phyloP scores from a whole-genome alignment of 2,888 invertebrate species.

The Platycheirus rosarum region DNA sequence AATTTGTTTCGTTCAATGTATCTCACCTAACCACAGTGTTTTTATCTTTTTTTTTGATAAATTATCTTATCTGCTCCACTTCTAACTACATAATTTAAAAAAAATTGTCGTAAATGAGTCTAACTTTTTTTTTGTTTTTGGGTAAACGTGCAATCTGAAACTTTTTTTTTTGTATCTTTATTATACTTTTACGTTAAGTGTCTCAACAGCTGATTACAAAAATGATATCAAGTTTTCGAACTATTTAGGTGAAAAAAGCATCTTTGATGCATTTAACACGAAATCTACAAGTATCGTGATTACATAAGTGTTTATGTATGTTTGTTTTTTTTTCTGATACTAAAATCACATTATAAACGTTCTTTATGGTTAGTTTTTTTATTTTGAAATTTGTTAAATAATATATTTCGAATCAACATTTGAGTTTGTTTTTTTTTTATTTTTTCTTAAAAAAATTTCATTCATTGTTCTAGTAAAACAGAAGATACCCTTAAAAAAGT shows the following conservation, averaged over 20 bases:
- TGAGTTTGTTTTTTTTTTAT: too few relatives aligned
- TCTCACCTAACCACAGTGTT: conserved; percentile 12
- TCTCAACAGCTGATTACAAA: conserved; percentile 73
- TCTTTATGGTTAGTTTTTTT: conserved; percentile 30
- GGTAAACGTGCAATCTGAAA: conserved; percentile 54
- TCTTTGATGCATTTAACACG: background rate
- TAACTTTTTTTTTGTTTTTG: background rate
- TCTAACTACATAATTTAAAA: background rate
- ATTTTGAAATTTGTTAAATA: conserved; percentile 17
- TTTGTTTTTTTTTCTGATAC: conserved; percentile 29
- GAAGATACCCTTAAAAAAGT: conserved; percentile 27
- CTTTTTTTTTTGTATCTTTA: conserved; percentile 38
- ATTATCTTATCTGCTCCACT: conserved; percentile 13
- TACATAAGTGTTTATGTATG: background rate
- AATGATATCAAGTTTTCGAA: conserved; percentile 29
- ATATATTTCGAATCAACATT: conserved; percentile 27
- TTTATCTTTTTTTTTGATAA: background rate
- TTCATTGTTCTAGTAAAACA: too few relatives aligned
- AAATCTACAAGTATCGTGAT: conserved; percentile 1
- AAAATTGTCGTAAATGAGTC: conserved; percentile 19
- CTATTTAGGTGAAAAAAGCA: conserved; percentile 8
- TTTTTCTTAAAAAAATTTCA: too few relatives aligned
- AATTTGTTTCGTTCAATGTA: conserved; percentile 6
- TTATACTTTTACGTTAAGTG: conserved; percentile 60
- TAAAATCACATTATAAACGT: conserved; percentile 16